These are phyloP conservation scores for Hemibagrus wyckioides DNA, from an alignment of 2,113 vertebrate species.

Conservation along the genomic window DNA sequence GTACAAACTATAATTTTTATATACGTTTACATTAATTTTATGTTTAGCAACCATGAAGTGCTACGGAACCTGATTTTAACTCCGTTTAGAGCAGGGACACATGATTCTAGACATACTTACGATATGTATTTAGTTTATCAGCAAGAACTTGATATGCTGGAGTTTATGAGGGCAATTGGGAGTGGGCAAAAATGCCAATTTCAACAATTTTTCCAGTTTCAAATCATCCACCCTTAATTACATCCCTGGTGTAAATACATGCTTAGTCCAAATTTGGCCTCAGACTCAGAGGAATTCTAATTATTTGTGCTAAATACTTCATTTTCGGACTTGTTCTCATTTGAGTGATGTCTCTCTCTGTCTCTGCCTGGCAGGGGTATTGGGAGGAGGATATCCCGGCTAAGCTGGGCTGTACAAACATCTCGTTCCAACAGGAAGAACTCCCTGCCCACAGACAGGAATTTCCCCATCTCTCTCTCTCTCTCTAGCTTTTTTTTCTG, in stretches of 20 bases:
- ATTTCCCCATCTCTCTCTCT: constrained; percentile 71
- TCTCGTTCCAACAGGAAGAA: constrained; percentile 76
- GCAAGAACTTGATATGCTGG: background rate
- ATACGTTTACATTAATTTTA: too few species aligned
- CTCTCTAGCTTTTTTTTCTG: constrained; percentile 40
- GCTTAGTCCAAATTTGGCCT: background rate
- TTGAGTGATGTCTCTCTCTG: constrained; percentile 23
- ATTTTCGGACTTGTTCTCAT: constrained; percentile 19
- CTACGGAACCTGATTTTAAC: background rate
- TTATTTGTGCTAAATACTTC: background rate
- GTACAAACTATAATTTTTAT: too few species aligned
- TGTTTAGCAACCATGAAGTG: background rate
- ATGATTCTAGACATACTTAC: background rate
- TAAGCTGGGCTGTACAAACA: constrained; percentile 81
- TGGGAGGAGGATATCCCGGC: constrained; percentile 77
- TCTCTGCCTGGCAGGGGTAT: constrained; percentile 69
- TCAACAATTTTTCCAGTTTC: background rate
- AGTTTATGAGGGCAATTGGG: background rate
- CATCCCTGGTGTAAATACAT: background rate
- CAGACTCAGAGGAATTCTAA: background rate
- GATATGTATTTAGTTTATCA: background rate
- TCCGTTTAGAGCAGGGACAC: background rate
- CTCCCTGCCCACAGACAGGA: constrained; percentile 77
- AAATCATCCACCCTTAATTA: background rate
- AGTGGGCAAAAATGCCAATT: background rate